Evolutionary conservation across 2,888 invertebrate species (phyloP).

Genomic region (Thecocarcelia acutangulata): DNA sequence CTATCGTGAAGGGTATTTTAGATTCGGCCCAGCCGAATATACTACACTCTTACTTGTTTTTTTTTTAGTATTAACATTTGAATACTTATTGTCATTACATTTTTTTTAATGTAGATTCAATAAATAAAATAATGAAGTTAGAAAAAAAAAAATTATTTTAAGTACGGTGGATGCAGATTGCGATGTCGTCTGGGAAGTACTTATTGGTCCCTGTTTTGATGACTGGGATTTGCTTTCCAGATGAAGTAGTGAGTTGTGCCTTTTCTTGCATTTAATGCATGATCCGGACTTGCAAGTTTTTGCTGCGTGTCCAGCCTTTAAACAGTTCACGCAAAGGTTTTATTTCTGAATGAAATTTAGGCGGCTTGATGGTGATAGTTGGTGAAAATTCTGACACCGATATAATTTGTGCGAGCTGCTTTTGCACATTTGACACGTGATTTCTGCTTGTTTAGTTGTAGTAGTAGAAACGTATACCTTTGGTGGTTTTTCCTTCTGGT

Average conservation of each 20-base stretch:
- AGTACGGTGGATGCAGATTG: neutral
- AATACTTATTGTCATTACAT: no score
- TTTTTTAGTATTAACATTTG: no score
- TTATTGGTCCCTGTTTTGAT: neutral
- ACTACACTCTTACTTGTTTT: no score
- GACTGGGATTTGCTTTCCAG: neutral
- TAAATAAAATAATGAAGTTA: no score
- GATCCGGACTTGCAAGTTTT: conserved; percentile 4
- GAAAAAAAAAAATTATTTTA: no score
- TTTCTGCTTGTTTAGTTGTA: neutral
- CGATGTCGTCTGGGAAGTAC: neutral
- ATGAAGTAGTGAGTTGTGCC: neutral
- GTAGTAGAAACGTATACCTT: conserved; percentile 1
- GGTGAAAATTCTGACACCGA: conserved; percentile 8
- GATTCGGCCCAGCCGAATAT: no score
- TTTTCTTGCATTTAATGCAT: neutral
- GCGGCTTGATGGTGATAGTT: conserved; percentile 3
- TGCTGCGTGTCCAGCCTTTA: neutral
- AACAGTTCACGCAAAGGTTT: neutral
- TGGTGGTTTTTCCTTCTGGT: no score
- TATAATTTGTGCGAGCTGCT: neutral
- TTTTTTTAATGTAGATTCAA: no score
- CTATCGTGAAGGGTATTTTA: no score
- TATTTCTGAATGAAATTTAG: conserved; percentile 2
- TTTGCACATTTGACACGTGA: neutral